A percentile compares a stretch with the other conserved stretches of the same genome.
Evolutionary conservation across 1,140 invertebrate species (phyloP).

Genomic region (Halictus rubicundus): DNA sequence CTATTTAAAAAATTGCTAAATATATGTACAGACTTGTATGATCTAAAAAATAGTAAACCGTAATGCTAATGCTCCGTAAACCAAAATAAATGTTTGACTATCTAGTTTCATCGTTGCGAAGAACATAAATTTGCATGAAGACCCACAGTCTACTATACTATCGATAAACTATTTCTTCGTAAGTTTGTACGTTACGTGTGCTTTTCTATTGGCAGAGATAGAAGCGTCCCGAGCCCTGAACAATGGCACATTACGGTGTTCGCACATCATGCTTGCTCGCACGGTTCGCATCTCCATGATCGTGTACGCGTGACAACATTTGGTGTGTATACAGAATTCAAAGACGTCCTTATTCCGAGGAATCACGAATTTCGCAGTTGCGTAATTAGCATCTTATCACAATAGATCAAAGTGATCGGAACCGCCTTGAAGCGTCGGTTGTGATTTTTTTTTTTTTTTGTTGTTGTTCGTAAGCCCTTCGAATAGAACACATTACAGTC

Average conservation of each 20-base stretch:
- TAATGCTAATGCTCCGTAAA: too few species aligned
- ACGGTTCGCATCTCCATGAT: conserved; percentile 32
- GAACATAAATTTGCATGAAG: too few species aligned
- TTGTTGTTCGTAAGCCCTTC: background rate
- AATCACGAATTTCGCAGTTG: conserved; percentile 29
- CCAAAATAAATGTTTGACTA: too few species aligned
- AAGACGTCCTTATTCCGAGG: conserved; percentile 59
- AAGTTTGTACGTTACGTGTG: background rate
- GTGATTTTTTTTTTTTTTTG: conserved; percentile 21
- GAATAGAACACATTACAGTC: conserved; percentile 20
- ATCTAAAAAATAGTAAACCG: too few species aligned
- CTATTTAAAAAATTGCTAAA: too few species aligned
- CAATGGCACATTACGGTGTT: background rate
- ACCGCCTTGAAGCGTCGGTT: too few species aligned
- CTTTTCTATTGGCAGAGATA: background rate
- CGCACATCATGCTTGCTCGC: conserved; percentile 4
- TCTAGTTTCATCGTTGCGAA: too few species aligned
- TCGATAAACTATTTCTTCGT: background rate
- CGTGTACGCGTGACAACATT: conserved; percentile 51
- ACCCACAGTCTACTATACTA: background rate
- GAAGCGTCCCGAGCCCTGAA: background rate
- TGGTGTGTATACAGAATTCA: conserved; percentile 42
- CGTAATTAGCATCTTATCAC: background rate
- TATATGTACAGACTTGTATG: too few species aligned
- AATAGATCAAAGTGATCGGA: background rate